Evolutionary conservation across 2,797 vertebrate species (phyloP), one percentile per base, ranked within the genome.

Genomic region (Xyrichtys novacula): DNA sequence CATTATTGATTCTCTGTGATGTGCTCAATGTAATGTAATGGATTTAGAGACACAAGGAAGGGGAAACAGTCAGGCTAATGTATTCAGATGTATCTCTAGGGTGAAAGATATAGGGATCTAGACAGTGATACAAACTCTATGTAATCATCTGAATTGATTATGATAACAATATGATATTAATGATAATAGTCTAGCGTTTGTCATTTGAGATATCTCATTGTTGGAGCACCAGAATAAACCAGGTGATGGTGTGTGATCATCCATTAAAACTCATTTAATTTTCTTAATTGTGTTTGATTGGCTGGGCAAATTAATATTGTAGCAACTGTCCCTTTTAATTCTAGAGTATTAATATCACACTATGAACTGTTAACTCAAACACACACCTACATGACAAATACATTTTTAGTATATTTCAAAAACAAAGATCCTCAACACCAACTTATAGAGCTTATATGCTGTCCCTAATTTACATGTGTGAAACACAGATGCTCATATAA

Each of bases 201-300:
- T 9, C 15, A 7, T 40, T 23, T 11, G 36, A 31, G 25, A 54
- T 40, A 43, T 69, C 38, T 42, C 29, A 53, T 8, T 2, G 14
- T 56, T 65, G 54, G 47, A 39, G 17, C 29, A 47, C 7, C 50
- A 42, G 32, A 42, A 22, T 22, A 25, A 65, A 42, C 6, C 19
- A 9, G n/a, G 16, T 23, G 64, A 39, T 15, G 3, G 40, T 31
- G 46, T 61, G 49, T 57, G 22, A 63, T 68, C 32, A 12, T 31
- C 38, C 62, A 36, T 70, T 48, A 42, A 66, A 29, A 66, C n/a
- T 4, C 32, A 32, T 50, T 47, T 6, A 3, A 36, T 58, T 31
- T 59, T 34, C 42, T 38, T 22, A 31, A 61, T 60, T 17, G 26
- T 46, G 20, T 55, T 52, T 38, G 19, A 48, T 42, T 50, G 22